These are phyloP conservation scores for Drosophila tristis DNA, from an alignment of 1,140 invertebrate species.

Conservation along the genomic window DNA sequence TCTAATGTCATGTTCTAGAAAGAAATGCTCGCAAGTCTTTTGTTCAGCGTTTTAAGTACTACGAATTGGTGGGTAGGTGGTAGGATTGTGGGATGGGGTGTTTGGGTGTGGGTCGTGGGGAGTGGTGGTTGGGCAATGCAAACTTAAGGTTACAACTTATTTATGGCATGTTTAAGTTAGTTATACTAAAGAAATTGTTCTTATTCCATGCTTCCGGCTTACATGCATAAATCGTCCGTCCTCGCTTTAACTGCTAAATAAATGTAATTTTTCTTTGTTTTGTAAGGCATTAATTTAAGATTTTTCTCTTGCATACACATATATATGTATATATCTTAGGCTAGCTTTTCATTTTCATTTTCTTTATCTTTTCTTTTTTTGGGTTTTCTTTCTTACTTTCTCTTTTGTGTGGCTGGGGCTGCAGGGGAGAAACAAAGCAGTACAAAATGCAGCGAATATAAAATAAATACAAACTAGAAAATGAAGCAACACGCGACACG, in stretches of 20 bases:
- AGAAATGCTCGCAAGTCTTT: slow-evolving; percentile 67
- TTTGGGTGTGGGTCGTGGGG: not conserved
- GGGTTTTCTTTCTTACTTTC: slow-evolving; percentile 11
- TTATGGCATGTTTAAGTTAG: slow-evolving; percentile 82
- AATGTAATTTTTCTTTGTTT: slow-evolving; percentile 60
- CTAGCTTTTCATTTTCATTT: slow-evolving; percentile 36
- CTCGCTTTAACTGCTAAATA: slow-evolving; percentile 70
- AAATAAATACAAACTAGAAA: slow-evolving; percentile 19
- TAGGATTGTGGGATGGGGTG: no score
- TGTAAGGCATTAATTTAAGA: slow-evolving; percentile 79
- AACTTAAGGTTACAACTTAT: slow-evolving; percentile 76
- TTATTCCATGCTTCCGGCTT: slow-evolving; percentile 43
- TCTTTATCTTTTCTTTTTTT: slow-evolving; percentile 10
- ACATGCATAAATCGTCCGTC: slow-evolving; percentile 34
- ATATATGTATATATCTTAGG: slow-evolving; percentile 44
- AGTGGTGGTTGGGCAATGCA: slow-evolving; percentile 7
- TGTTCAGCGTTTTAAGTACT: slow-evolving; percentile 72
- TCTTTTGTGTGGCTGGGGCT: slow-evolving; percentile 6
- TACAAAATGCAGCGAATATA: slow-evolving; percentile 26
- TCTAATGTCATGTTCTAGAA: slow-evolving; percentile 32
- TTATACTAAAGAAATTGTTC: slow-evolving; percentile 71
- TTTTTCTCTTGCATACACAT: slow-evolving; percentile 35
- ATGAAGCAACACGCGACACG: slow-evolving; percentile 21
- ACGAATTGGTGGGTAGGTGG: slow-evolving; percentile 25
- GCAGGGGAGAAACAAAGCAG: slow-evolving; percentile 36